Conservation (phyloP, 2,797 vertebrate species). For the Distichodus sexfasciatus region DNA sequence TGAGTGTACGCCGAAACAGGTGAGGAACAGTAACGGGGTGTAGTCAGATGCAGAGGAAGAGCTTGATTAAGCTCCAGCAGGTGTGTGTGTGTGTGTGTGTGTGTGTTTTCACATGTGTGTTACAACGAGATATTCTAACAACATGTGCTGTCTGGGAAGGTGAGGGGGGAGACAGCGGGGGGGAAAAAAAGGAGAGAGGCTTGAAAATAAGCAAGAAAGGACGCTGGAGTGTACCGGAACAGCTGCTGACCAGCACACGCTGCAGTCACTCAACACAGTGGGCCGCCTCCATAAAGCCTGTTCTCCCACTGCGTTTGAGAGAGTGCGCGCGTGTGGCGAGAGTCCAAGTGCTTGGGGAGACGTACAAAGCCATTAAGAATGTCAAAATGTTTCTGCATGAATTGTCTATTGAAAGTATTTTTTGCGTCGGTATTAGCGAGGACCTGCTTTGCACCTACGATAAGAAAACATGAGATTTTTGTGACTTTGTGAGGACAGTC, state of each 20-base stretch:
- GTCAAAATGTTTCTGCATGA: no score
- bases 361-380: no score
- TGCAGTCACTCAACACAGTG: conserved; percentile 77
- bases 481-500: no score
- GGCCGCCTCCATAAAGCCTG: conserved; percentile 71
- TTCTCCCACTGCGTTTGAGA: conserved; percentile 65
- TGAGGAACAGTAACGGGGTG: no score
- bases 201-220: conserved; percentile 22
- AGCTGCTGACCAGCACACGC: conserved; percentile 80
- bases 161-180: conserved; percentile 3
- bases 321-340: conserved; percentile 22
- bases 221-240: conserved; percentile 53
- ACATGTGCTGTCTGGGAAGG: not conserved
- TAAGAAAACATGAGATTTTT: no score
- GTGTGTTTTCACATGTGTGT: conserved; percentile 14
- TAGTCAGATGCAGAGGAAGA: not conserved
- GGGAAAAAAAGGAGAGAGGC: conserved; percentile 14
- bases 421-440: no score
- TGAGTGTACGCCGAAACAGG: no score
- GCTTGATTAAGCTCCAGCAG: conserved; percentile 22
- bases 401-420: no score
- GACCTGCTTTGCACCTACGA: no score
- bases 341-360: conserved; percentile 30
- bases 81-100: conserved; percentile 28
- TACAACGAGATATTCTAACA: not conserved